These are phyloP conservation scores for Platygyra sinensis DNA, from an alignment of 64 coral and sea anemone species.

Conservation along the genomic window DNA sequence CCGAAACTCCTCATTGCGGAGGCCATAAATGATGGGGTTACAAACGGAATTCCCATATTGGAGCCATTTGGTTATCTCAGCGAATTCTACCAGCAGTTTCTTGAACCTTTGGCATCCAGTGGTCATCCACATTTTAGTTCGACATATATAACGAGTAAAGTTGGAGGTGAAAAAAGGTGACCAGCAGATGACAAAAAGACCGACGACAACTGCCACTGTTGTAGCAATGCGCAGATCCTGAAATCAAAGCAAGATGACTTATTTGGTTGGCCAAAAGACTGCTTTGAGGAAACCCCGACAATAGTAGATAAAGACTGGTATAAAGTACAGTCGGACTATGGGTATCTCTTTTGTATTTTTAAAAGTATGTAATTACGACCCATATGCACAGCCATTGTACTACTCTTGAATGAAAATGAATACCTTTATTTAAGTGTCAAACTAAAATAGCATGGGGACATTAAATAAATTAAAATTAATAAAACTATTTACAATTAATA, in stretches of 20 bases:
- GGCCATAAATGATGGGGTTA: slow-evolving; percentile 77
- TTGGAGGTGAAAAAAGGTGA: slow-evolving; percentile 63
- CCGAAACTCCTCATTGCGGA: slow-evolving; percentile 77
- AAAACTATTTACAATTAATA: too few relatives aligned
- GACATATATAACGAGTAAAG: slow-evolving; percentile 42
- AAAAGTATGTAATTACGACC: too few relatives aligned
- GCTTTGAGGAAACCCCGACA: too few relatives aligned
- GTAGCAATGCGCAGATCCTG: slow-evolving; percentile 84
- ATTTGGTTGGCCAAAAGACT: background rate
- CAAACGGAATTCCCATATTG: slow-evolving; percentile 82
- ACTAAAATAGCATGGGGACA: too few relatives aligned
- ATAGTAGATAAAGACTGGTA: too few relatives aligned
- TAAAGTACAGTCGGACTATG: too few relatives aligned
- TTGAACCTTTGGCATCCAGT: background rate
- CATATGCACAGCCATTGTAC: too few relatives aligned
- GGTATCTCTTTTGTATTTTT: too few relatives aligned
- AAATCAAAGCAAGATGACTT: background rate
- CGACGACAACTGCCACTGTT: slow-evolving; percentile 78
- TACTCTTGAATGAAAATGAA: too few relatives aligned
- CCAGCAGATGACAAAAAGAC: slow-evolving; percentile 69
- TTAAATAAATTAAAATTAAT: too few relatives aligned
- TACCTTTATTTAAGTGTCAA: too few relatives aligned
- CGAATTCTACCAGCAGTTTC: background rate
- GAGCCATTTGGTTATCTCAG: slow-evolving; percentile 37
- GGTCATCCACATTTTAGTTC: background rate